These are phyloP conservation scores for Papilio dardanus DNA, from an alignment of 1,140 invertebrate genomes.

Conservation along the genomic window DNA sequence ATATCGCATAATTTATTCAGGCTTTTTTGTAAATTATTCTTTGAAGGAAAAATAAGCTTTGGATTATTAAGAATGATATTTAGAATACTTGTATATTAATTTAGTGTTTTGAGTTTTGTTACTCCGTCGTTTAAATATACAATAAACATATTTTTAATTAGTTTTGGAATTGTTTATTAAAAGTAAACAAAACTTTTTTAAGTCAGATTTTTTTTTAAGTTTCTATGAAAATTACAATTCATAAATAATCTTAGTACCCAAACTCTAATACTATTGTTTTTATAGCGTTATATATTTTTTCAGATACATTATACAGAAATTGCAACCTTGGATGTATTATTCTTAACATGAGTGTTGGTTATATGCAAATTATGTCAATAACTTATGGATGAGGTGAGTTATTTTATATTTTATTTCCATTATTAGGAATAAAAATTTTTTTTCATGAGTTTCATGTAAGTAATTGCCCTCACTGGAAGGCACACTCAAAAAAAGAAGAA, in stretches of 20 bases:
- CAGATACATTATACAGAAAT: constrained; percentile 2
- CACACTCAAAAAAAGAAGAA: no score
- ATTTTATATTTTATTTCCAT: no score
- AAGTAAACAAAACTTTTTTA: no score
- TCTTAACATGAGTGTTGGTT: not conserved
- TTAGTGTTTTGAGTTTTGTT: no score
- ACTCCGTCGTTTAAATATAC: not conserved
- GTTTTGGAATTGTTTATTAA: no score
- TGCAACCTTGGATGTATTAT: not conserved
- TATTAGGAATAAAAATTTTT: no score
- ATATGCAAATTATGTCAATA: not conserved
- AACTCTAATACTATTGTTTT: not conserved
- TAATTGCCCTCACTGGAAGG: no score
- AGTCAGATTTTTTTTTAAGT: no score
- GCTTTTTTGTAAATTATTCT: not conserved
- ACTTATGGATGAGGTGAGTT: constrained; percentile 34
- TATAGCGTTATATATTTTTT: not conserved
- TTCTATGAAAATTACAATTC: no score
- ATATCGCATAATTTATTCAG: constrained; percentile 23
- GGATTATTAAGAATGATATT: not conserved
- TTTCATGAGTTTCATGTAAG: no score
- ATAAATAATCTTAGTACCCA: no score
- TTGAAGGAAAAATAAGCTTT: not conserved
- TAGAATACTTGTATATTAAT: not conserved
- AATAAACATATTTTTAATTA: not conserved